These are phyloP conservation scores for Rhynchonycteris naso DNA, from an alignment of 2,797 vertebrate species.

Conservation along the genomic window DNA sequence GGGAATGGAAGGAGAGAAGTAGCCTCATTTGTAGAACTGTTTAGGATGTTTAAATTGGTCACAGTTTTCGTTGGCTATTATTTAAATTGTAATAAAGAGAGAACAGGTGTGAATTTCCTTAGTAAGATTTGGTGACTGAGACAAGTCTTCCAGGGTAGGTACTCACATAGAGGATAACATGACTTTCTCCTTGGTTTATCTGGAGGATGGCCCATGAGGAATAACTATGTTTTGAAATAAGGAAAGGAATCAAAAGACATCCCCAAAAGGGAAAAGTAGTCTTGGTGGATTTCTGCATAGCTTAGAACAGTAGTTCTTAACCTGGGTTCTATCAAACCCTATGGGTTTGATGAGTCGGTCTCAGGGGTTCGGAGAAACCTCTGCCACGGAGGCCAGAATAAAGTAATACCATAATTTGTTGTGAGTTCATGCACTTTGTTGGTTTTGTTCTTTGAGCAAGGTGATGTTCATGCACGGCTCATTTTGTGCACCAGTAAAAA, in stretches of 20 bases:
- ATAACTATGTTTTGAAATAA: neutral
- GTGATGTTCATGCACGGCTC: too few relatives aligned
- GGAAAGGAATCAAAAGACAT: neutral
- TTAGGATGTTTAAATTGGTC: neutral
- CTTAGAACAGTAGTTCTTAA: neutral
- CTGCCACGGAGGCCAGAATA: too few relatives aligned
- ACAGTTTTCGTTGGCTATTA: neutral
- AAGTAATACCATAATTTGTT: too few relatives aligned
- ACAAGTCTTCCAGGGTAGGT: neutral
- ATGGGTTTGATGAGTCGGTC: too few relatives aligned
- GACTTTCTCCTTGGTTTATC: neutral
- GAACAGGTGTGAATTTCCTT: neutral
- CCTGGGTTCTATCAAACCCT: too few relatives aligned
- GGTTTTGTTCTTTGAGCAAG: too few relatives aligned
- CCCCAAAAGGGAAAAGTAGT: neutral
- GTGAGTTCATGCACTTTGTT: too few relatives aligned
- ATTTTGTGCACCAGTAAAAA: too few relatives aligned
- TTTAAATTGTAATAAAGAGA: neutral
- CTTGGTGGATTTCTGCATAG: neutral
- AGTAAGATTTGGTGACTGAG: neutral
- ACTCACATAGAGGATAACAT: neutral
- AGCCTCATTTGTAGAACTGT: neutral
- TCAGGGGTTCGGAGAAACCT: too few relatives aligned
- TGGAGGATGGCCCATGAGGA: neutral
- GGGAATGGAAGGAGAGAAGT: neutral